A percentile compares a stretch with the other conserved stretches of the same genome.
Evolutionary conservation across 2,797 vertebrate genomes (phyloP).

Genomic region (Gallirallus australis): DNA sequence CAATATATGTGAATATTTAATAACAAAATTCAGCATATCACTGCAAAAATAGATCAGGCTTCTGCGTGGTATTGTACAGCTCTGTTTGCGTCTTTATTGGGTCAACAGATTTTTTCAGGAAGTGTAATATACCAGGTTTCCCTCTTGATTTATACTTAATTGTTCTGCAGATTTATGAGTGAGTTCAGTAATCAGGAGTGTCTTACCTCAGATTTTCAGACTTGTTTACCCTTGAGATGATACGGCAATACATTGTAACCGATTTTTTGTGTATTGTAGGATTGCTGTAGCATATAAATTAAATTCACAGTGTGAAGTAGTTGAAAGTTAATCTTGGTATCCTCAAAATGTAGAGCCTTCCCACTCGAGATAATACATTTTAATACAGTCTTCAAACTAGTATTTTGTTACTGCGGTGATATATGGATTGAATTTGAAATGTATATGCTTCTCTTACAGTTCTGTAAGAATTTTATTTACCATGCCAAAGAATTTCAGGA

Average conservation of each 20-base stretch:
- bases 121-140: not conserved
- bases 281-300: slow-evolving; percentile 17
- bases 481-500: not conserved
- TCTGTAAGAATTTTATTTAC: not conserved
- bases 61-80: not conserved
- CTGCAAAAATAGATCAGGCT: not conserved
- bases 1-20: not conserved
- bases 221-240: slow-evolving; percentile 32
- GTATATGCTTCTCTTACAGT: not conserved
- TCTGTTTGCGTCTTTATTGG: not conserved
- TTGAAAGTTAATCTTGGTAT: slow-evolving; percentile 12
- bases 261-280: slow-evolving; percentile 16
- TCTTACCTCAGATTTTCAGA: slow-evolving; percentile 28
- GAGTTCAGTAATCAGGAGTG: not conserved
- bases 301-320: slow-evolving; percentile 5
- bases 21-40: not conserved
- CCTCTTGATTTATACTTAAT: not conserved
- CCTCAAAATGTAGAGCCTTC: not conserved
- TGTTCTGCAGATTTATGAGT: not conserved
- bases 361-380: not conserved
- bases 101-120: slow-evolving; percentile 17
- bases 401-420: not conserved
- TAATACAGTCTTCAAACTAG: not conserved
- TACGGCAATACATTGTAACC: not conserved
- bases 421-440: slow-evolving; percentile 14